Base-by-base conservation (phyloP, 2,797 vertebrate genomes). In the Otolemur crassicaudatus region DNA sequence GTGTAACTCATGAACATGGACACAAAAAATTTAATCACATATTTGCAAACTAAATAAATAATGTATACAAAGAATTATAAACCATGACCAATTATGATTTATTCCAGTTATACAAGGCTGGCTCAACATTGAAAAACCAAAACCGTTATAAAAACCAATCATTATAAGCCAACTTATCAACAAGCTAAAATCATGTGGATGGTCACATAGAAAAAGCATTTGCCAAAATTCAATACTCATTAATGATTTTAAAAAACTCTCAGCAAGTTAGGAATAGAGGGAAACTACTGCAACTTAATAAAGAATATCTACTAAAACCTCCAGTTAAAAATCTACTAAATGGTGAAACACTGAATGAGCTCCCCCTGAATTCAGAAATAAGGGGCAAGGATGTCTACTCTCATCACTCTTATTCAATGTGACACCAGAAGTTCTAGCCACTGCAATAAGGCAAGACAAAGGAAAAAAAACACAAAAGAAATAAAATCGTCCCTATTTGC, bases 11-110 rank as follows among this genome's bases (percentile, higher is more conserved):
- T 94, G 46, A 75, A 76, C 23, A n/a, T 63, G 31, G 60, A 58
- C 70, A 29, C 17, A 82, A 82, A 80, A 65, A 56, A 61, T 46
- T 81, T 34, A 83, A 63, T 37, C 75, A 88, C 79, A 43, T 82
- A 83, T 82, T 88, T 83, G 22, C 46, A 46, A 82, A 89, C 31
- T 23, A 82, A 94, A 75, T 58, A 49, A 86, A 79, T 81, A 81
- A 81, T 60, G 37, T 58, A 76, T 63, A 63, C 13, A 17, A 88
- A 76, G 14, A 65, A 83, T 63, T 31, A 84, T 46, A 84, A 5
- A 49, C 29, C 6, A 22, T 67, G 81, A 84, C 43, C 81, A 67
- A 67, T 10, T 81, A 7, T 34, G 69, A 72, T 40, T 40, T 72
- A 72, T 40, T 72, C 69, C 34, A 72, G 69, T 34, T 72, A 61